Base-by-base conservation (phyloP, 1,140 invertebrate species). In the Thaumatotibia leucotreta region DNA sequence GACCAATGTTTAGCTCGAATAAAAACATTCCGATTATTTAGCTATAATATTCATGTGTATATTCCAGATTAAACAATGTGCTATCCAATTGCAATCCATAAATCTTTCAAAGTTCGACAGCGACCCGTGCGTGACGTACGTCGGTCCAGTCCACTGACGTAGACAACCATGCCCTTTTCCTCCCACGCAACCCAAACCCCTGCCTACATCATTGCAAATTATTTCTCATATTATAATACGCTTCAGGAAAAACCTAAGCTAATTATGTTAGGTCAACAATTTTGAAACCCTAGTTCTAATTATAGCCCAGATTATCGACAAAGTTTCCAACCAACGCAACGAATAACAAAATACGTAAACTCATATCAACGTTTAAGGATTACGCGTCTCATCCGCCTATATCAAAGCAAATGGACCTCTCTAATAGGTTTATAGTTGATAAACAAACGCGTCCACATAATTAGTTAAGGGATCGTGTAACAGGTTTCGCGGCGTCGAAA, bases 101-200 rank as follows among this genome's bases (percentile, higher is more conserved):
- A 45, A 20, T 20, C 39, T 45, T 45, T 17, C 39, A 45, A 45
- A 45, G 39, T 45, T 45, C 17, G 39, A 17, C 17, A 20, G 39
- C 39, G 39, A 20, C 39, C 39, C 39, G 17, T 17, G 39, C 9
- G 52, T 58, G 52, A 58, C 52, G 52, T 58, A 58, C 14, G 27
- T 27, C 75, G 65, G 77, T 11, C 24, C 45, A 67, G 62, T 58
- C 70, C 65, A 74, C 65, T 87, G 85, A 88, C 85, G 85, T 88
- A 88, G 82, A 72, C 71, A 75, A 68, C 71, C 74, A 63, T 84
- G 83, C 85, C 83, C 83, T 88, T 86, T 86, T 64, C 80, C 70
- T 67, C 83, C 81, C 79, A 86, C 85, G 83, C 85, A 80, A 70
- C 67, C 66, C 35, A 65, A 33, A 61, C 31, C 17, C 2, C 58